A percentile compares a stretch with the other conserved stretches of the same genome.
These are phyloP conservation scores for Antigone vipio DNA, from an alignment of 2,113 vertebrate genomes.

Conservation along the genomic window DNA sequence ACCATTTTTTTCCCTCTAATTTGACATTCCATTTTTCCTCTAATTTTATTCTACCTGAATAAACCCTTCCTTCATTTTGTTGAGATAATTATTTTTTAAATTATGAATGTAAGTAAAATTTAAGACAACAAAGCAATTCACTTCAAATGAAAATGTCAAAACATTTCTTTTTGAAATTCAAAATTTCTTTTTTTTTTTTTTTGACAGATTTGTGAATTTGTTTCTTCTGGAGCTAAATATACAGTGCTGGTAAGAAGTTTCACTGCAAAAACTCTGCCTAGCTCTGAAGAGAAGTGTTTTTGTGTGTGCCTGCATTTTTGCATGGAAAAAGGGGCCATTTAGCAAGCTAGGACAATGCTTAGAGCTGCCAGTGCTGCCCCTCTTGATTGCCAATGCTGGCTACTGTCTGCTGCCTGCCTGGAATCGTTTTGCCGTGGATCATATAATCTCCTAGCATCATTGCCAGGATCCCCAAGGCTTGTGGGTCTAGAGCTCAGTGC, in stretches of 20 bases:
- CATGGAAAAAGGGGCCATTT: not conserved
- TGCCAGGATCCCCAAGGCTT: not conserved
- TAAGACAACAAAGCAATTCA: constrained; percentile 17
- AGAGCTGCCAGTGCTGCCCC: not conserved
- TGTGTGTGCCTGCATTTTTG: not conserved
- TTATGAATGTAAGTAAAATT: not conserved
- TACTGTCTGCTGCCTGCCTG: not conserved
- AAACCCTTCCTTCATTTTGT: not conserved
- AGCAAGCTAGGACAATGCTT: not conserved
- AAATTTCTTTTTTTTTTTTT: not conserved
- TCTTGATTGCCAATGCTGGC: not conserved
- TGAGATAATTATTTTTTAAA: not conserved
- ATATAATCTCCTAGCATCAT: not conserved
- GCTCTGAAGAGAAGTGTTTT: not conserved
- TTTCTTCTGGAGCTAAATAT: constrained; percentile 53
- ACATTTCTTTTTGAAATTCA: constrained; percentile 23
- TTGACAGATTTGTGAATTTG: constrained; percentile 23
- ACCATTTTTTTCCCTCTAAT: not conserved
- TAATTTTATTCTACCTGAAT: not conserved
- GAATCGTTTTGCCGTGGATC: not conserved
- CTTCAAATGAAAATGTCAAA: constrained; percentile 41
- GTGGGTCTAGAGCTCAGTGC: not conserved
- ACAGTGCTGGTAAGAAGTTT: constrained; percentile 7
- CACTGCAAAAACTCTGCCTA: constrained; percentile 9
- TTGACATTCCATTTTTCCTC: not conserved